These are phyloP conservation scores for sheep (Ovis aries) DNA, from an alignment of 2,113 vertebrate species.

Conservation along the genomic window ARS-UI_Ramb_v3.0 NC_056066.1:11119001-11119500, in stretches of 20 bases:
- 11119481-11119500: background rate
- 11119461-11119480: background rate
- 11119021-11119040: background rate
- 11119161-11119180: background rate
- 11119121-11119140: background rate
- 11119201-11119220: too few relatives aligned
- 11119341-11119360: background rate
- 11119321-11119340: background rate
- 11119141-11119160: background rate
- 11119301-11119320: background rate
- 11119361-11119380: background rate
- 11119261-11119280: background rate
- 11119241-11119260: background rate
- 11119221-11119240: background rate
- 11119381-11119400: background rate
- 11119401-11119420: background rate
- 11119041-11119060: background rate
- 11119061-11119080: background rate
- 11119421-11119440: background rate
- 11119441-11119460: background rate
- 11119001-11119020: background rate
- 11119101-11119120: background rate
- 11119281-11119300: background rate
- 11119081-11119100: background rate
- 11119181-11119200: background rate